Conservation (phyloP, 2,113 vertebrate species). For the Lophochroa leadbeateri region DNA sequence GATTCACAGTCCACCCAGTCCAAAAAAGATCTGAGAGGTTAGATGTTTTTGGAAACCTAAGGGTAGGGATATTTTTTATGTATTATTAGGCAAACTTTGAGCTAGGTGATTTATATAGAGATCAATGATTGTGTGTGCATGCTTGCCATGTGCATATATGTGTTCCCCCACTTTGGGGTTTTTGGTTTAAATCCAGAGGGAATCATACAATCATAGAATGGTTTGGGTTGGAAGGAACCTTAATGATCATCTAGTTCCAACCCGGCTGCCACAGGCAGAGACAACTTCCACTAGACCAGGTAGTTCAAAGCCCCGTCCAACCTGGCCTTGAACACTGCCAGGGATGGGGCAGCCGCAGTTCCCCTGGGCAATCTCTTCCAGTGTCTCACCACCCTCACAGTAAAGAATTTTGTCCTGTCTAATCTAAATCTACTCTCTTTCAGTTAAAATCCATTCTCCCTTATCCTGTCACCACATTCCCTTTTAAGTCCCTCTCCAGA, state of each 20-base stretch:
- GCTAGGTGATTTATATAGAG: not conserved
- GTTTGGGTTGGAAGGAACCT: not conserved
- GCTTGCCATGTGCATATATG: accelerated
- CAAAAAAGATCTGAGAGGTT: not conserved
- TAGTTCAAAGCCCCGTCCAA: not conserved
- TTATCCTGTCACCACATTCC: not conserved
- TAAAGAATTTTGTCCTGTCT: not conserved
- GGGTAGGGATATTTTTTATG: not conserved
- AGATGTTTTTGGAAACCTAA: not conserved
- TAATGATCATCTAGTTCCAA: not conserved
- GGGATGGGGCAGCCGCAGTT: not conserved
- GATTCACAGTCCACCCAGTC: not conserved
- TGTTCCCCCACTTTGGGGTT: not conserved
- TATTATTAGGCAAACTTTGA: not conserved
- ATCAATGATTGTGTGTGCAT: not conserved
- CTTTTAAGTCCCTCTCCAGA: not conserved
- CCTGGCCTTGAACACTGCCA: not conserved
- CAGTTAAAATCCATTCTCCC: not conserved
- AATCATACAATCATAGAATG: not conserved
- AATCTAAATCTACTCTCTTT: not conserved
- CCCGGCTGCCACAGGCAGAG: not conserved
- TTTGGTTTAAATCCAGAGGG: not conserved
- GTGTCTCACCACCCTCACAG: not conserved
- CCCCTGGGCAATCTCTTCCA: not conserved
- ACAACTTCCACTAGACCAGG: not conserved